Evolutionary conservation across 2,888 invertebrate genomes (phyloP).

Genomic region (Dinocampus coccinellae): DNA sequence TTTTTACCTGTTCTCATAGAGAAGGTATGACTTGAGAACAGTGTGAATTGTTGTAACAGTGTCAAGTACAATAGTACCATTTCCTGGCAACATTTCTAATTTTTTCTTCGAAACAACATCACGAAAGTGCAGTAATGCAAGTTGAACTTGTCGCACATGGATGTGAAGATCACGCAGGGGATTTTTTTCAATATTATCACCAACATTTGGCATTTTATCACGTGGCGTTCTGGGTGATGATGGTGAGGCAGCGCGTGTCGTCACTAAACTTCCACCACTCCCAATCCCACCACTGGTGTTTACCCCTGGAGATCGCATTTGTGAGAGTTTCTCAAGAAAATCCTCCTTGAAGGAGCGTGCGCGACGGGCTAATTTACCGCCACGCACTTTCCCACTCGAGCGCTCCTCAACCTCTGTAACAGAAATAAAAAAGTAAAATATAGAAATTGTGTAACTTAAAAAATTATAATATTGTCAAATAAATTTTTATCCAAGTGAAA

Average conservation of each 20-base stretch:
- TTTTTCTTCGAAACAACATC: constrained; percentile 94
- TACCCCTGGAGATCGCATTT: constrained; percentile 83
- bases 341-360: constrained; percentile 95
- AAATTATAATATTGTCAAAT: not conserved
- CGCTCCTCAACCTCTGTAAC: constrained; percentile 70
- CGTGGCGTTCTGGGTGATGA: constrained; percentile 68
- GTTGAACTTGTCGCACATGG: constrained; percentile 81
- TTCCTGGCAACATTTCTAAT: constrained; percentile 92
- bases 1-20: constrained; percentile 71
- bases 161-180: constrained; percentile 81
- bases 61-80: constrained; percentile 93
- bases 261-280: constrained; percentile 69
- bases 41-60: constrained; percentile 90
- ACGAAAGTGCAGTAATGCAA: constrained; percentile 88
- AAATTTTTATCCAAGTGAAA: not conserved
- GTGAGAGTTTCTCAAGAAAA: constrained; percentile 89
- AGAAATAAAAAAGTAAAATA: constrained; percentile 15
- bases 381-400: constrained; percentile 82
- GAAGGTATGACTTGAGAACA: constrained; percentile 70
- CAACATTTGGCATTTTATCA: constrained; percentile 66
- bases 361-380: constrained; percentile 87
- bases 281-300: constrained; percentile 68
- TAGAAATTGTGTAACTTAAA: not conserved
- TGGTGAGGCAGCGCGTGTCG: constrained; percentile 69
- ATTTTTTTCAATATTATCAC: constrained; percentile 72